Evolutionary conservation across 1,140 invertebrate genomes (phyloP), one percentile per base, ranked within the genome.

Genomic region (silkworm (Bombyx mori)): DNA sequence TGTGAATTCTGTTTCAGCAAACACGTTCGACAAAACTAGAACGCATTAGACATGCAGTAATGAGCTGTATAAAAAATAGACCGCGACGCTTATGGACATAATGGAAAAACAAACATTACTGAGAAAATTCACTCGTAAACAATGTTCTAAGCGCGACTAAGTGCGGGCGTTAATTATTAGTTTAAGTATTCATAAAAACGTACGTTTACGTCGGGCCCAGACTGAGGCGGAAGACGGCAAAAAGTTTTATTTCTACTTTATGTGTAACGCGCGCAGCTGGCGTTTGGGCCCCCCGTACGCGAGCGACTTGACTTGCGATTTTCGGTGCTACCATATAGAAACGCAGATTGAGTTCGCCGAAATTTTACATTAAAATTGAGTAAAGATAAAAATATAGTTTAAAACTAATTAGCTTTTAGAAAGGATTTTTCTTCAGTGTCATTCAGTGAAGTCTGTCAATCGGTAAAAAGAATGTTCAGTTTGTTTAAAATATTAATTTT

Each of bases 121-220:
- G 60, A 68, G 67, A 61, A 73, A 71, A 75, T 65, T 66, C 60
- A 72, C 64, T 69, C 68, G 62, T 73, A 73, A 73, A 75, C 73
- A 69, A 56, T 61, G 70, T 58, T 69, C 68, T 73, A 73, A 68
- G 68, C 69, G 71, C 65, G 62, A 66, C 70, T 73, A 69, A 75
- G 65, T 71, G 71, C 62, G 57, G 64, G 65, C 66, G 68, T 71
- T 75, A 71, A 75, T 73, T 75, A 73, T 73, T 73, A 73, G 65
- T 73, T 75, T 75, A 73, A 74, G 73, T 71, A 75, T 73, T 69
- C 73, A 75, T 75, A 75, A 75, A 74, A 75, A 75, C 65, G 63
- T 68, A 64, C 65, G 64, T 71, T 71, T 71, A 71, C 63, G 62
- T 52, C 64, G 58, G 62, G 60, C 63, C 66, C 62, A 49, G 53